Evolutionary conservation across 2,113 vertebrate genomes (phyloP), one percentile per base, ranked within the genome.

Genomic region (Phyllostomus hastatus): DNA sequence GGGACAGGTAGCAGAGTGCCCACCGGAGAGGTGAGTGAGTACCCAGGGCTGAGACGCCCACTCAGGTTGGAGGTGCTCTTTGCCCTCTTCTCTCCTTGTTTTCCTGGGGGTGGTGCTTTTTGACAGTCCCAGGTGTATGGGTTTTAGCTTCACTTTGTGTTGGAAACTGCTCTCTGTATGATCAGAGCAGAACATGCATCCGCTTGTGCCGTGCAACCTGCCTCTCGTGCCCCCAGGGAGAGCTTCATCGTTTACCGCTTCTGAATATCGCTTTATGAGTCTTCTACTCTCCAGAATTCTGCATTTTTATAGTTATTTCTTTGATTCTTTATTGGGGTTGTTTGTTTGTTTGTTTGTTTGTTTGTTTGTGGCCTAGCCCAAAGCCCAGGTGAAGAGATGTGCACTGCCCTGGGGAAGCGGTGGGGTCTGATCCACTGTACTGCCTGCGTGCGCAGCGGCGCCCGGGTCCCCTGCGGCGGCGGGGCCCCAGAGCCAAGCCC

Each of bases 291-390:
- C 64, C 86, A 90, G 61, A 83, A 46, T 91, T 19, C 61, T 79
- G 28, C 43, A 80, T 69, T 83, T 61, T 26, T 67, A 17, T 46
- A 61, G 57, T 20, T 20, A 75, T 67, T 75, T 70, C 4, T 83
- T 78, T 76, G 33, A 66, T 67, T 69, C 48, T 96, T 88, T 16
- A 20, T 33, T 19, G 48, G 43, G 38, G 38, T 43, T 43, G 43
- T 95, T 83, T 33, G 4, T 87, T 90, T 83, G 61, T 76, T 43
- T 43, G 43, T 43, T 43, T 86, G n/a, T n/a, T n/a, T n/a, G n/a
- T 95, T 83, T 28, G 4, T 87, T 93, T 83, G 61, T 76, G 83
- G 22, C 57, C 31, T 75, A 59, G 22, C 20, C 20, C 57, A 9
- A 52, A 69, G 69, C 22, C 52, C 6, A 33, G 24, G 33, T 15